Conservation (phyloP, 2,797 vertebrate species). For the Urocyon cinereoargenteus region DNA sequence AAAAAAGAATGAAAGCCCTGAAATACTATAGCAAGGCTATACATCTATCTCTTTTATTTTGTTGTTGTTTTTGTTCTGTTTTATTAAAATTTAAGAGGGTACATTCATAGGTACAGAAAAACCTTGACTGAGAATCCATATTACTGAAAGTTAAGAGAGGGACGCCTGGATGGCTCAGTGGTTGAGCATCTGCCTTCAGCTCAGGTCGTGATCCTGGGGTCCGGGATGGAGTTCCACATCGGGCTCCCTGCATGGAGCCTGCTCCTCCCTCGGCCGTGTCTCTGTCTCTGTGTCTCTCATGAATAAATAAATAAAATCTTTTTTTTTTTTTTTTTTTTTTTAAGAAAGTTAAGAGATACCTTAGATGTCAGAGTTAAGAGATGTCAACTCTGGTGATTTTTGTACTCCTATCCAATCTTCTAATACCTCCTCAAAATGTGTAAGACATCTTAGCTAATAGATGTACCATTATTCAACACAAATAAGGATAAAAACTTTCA, state of each 20-base stretch:
- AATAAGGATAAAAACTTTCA: constrained; percentile 28
- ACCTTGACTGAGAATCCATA: background rate
- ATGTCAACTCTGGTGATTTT: constrained; percentile 37
- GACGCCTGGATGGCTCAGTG: too few species aligned
- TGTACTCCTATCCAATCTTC: constrained; percentile 29
- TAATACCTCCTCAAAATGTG: constrained; percentile 39
- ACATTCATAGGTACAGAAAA: constrained; percentile 35
- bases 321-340: too few species aligned
- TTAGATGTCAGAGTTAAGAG: too few species aligned
- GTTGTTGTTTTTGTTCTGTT: background rate
- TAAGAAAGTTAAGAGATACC: background rate
- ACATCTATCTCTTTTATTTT: background rate
- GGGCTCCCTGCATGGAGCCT: too few species aligned
- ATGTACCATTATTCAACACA: constrained; percentile 37
- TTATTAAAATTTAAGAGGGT: background rate
- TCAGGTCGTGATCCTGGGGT: too few species aligned
- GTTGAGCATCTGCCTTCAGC: too few species aligned
- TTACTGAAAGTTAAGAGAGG: background rate
- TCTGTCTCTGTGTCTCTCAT: too few species aligned
- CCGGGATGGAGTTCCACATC: too few species aligned
- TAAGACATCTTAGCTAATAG: constrained; percentile 47
- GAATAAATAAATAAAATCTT: too few species aligned
- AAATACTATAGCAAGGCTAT: background rate
- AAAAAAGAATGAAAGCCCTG: background rate
- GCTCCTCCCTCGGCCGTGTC: too few species aligned